phyloP scores from a whole-genome alignment of 2,888 invertebrate genomes.

The Netelia virgata region DNA sequence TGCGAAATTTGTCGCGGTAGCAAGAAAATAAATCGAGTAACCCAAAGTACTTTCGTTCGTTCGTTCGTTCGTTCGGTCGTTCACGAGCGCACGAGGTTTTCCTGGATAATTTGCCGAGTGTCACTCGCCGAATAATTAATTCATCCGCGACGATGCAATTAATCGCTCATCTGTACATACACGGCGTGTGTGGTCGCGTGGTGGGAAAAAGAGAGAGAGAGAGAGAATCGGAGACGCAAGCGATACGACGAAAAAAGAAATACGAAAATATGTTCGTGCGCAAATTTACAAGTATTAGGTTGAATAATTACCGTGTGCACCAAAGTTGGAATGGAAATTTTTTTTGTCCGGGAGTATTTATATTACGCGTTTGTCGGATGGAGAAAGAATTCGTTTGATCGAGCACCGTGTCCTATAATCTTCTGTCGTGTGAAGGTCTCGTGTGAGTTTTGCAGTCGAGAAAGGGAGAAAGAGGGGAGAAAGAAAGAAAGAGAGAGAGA shows the following conservation, averaged over 20 bases:
- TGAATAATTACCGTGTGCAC: neutral
- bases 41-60: too few relatives aligned
- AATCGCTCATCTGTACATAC: conserved; percentile 18
- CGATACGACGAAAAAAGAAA: neutral
- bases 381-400: conserved; percentile 28
- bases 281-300: neutral
- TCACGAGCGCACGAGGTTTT: neutral
- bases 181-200: too few relatives aligned
- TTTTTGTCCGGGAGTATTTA: neutral
- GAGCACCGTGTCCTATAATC: conserved; percentile 16
- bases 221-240: neutral
- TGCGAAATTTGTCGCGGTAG: too few relatives aligned
- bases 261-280: neutral
- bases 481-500: conserved; percentile 14
- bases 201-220: neutral
- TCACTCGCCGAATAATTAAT: conserved; percentile 43
- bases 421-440: conserved; percentile 1
- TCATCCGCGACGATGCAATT: conserved; percentile 33
- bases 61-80: too few relatives aligned
- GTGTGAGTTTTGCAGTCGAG: conserved; percentile 5
- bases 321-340: neutral
- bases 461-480: neutral
- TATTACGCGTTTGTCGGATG: neutral
- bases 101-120: conserved; percentile 23
- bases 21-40: too few relatives aligned